Evolutionary conservation across 1,140 invertebrate species (phyloP), one percentile per base, ranked within the genome.

Genomic region (Hyphantria cunea): DNA sequence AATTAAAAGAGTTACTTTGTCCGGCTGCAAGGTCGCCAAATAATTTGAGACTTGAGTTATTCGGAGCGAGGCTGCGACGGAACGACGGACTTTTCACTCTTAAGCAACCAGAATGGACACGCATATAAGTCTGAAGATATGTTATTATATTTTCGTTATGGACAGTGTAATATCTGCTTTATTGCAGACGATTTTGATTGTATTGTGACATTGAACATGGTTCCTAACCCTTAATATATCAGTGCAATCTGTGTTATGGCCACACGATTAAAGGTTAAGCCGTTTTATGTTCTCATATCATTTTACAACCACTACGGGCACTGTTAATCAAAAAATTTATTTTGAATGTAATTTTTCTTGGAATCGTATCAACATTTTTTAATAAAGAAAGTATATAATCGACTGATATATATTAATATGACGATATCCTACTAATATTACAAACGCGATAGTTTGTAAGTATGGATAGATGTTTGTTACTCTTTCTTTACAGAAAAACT

Each of bases 81-180:
- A 41, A 49, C 48, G 68, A 25, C 17, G 17, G 69, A 76, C 67
- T 81, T 82, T 80, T 79, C 74, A 70, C 66, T 72, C 69, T 80
- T 73, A 64, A 48, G 72, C 70, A 80, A 75, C 37, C 44, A 25
- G 48, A 61, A 58, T 74, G 71, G 69, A 76, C 74, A 76, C 76
- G 70, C 72, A 68, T n/a, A 44, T 44, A 44, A 55, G 53, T 64
- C 48, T 56, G 72, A 71, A 49, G 64, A 73, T 70, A 77, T 78
- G 69, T 82, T 77, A 78, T 84, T 82, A 82, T 76, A 72, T 82
- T 84, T 82, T 84, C 73, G 80, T 82, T 84, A 80, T 81, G 76
- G 71, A 74, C 66, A 66, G 48, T 62, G 48, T 71, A 73, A 75
- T 72, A 64, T 37, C 54, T 59, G 58, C 59, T 59, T 49, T 59